Evolutionary conservation across 2,113 vertebrate species (phyloP), one percentile per base, ranked within the genome.

Genomic region (Perognathus longimembris): DNA sequence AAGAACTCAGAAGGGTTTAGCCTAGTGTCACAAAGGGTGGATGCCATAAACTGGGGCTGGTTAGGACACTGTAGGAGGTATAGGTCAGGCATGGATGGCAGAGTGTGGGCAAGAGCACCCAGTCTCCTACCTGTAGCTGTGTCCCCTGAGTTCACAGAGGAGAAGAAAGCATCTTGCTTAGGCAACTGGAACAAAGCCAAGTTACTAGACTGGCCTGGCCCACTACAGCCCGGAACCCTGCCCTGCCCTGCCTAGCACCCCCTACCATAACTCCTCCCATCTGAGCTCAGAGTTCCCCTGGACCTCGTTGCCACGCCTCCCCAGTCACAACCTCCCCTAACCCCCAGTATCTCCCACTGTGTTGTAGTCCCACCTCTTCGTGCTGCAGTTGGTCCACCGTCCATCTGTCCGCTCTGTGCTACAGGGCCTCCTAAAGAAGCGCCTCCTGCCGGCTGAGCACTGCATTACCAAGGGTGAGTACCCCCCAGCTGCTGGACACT

Each of bases 401-500:
- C 99, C 99, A 0, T 99, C 99, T 0, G 99, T 99, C 24, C 98
- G 99, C 85, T 99, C 99, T 0, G 99, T 99, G 95, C 98, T 99
- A 38, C 99, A 99, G 97, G 99, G 99, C 18, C 97, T 99, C 86
- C 99, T 99, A 98, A 99, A 99, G 97, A 99, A 99, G 96, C 98
- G 99, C 22, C 98, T 99, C 90, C 98, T 99, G 61, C 99, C 99
- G 0, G 99, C 99, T 0, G 99, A 99, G 94, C 99, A 99, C 96
- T 99, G 99, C 97, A 98, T 99, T 97, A 99, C 99, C 63, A 99
- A 99, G 97, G 99, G 99, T 99, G 97, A 99, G 99, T 88, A 4
- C 59, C 1, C 34, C n/a, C 30, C 0, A 17, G 66, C 78, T 21
- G 7, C 42, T 11, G 59, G 18, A 20, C 20, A 6, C 2, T 40